Percentiles rank a stretch among this genome's conserved stretches.
Evolutionary conservation across 1,140 invertebrate genomes (phyloP).

Genomic region (Drosophila lacertosa): DNA sequence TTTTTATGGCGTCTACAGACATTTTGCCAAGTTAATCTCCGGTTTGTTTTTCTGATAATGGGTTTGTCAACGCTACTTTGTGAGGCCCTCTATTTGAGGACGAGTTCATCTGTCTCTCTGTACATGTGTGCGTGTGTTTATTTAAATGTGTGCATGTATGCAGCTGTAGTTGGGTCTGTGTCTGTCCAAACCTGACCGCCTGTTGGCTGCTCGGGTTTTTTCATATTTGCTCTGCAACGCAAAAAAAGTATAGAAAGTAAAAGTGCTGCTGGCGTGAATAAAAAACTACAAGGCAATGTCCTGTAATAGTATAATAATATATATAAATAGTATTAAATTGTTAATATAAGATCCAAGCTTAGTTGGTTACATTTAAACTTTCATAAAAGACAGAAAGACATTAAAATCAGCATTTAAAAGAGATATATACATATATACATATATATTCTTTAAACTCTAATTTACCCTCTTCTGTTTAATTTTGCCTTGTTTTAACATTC

Average conservation of each 20-base stretch:
- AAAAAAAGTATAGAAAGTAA: neutral
- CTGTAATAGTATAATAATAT: too few relatives aligned
- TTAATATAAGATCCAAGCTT: too few relatives aligned
- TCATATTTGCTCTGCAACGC: constrained; percentile 33
- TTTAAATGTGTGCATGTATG: constrained; percentile 46
- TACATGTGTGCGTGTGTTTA: constrained; percentile 19
- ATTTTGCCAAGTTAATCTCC: constrained; percentile 82
- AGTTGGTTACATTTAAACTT: too few relatives aligned
- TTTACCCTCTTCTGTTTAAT: too few relatives aligned
- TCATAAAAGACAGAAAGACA: too few relatives aligned
- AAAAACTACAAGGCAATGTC: neutral
- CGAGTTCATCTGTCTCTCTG: constrained; percentile 48
- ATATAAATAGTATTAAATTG: too few relatives aligned
- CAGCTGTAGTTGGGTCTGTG: constrained; percentile 54
- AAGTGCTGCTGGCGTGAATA: neutral
- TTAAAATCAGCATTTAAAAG: too few relatives aligned
- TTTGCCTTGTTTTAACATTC: too few relatives aligned
- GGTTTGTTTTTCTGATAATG: constrained; percentile 82
- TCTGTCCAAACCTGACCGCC: constrained; percentile 19
- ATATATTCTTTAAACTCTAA: too few relatives aligned
- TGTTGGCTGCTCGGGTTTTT: constrained; percentile 23
- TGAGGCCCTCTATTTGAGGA: constrained; percentile 45
- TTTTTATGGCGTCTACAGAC: constrained; percentile 76
- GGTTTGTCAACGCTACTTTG: constrained; percentile 79
- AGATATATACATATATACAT: too few relatives aligned